A percentile compares a stretch with the other conserved stretches of the same genome.
These are phyloP conservation scores for Pemphigus obesinymphae DNA, from an alignment of 1,140 invertebrate genomes.

Conservation along the genomic window DNA sequence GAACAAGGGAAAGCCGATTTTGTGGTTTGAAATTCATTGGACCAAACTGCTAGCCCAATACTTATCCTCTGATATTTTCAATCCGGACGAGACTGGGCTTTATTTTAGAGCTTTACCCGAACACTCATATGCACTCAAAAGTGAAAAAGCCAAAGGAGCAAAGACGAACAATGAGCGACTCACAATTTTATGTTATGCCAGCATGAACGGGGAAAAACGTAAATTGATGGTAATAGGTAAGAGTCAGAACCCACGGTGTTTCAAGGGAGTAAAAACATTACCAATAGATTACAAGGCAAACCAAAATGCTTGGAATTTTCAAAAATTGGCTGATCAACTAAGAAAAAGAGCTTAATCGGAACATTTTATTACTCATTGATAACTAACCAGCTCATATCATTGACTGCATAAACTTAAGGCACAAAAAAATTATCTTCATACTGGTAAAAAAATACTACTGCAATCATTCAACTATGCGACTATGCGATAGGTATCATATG, in stretches of 20 bases:
- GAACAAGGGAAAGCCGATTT: background rate
- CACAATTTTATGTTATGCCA: conserved; percentile 49
- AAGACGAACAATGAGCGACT: conserved; percentile 51
- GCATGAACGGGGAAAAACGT: conserved; percentile 54
- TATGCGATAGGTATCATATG: conserved; percentile 51
- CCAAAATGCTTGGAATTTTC: too few species aligned
- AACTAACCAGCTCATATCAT: conserved; percentile 50
- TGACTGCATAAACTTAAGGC: too few species aligned
- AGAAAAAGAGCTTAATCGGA: background rate
- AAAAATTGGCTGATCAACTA: too few species aligned
- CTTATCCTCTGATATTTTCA: conserved; percentile 47
- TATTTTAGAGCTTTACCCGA: conserved; percentile 50
- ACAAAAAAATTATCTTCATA: too few species aligned
- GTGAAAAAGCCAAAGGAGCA: conserved; percentile 48
- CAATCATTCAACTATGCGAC: conserved; percentile 51
- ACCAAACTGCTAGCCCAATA: background rate
- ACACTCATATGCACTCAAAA: conserved; percentile 49
- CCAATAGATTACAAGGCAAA: conserved; percentile 30
- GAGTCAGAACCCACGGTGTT: conserved; percentile 32
- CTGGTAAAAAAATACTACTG: conserved; percentile 52
- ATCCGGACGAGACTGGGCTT: conserved; percentile 51
- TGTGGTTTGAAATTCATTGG: background rate
- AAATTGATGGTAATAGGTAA: conserved; percentile 49
- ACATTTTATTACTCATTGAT: conserved; percentile 50
- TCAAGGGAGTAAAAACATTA: too few species aligned